Evolutionary conservation across 2,888 invertebrate species (phyloP), one percentile per base, ranked within the genome.

Genomic region (Camptogramma bilineatum): DNA sequence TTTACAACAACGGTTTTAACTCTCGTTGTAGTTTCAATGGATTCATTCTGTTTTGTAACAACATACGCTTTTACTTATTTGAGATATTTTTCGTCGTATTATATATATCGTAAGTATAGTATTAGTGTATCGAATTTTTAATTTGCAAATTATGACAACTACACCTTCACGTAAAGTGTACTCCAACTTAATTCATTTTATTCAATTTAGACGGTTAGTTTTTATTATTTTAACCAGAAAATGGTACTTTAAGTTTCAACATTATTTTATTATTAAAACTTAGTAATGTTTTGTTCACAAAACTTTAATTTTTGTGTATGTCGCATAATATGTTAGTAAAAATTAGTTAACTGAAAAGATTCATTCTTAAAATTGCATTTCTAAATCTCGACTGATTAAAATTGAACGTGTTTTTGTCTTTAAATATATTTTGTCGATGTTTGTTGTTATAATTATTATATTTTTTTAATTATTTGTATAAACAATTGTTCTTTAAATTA

Each of bases 401-500:
- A 87, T 90, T 79, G 90, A 90, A 91, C 86, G 87, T 91, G 90
- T 93, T 92, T 92, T 92, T 93, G 86, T 90, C 91, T 91, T 91
- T 92, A 90, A 92, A 91, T 92, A 92, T 92, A 92, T 93, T 93
- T 91, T 93, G 92, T 93, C 93, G 86, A 93, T 93, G 93, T 93
- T 93, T 93, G 93, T 93, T 93, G 93, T 93, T 93, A 93, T 93
- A 94, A 92, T 90, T 93, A 94, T 93, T 93, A 92, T 93, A 92
- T 94, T 94, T 94, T 94, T 94, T 94, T 94, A 94, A 94, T 94
- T 94, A 94, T 94, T 94, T 94, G 95, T 94, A 94, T 94, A 94
- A 94, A 94, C 94, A 94, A 94, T 95, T 95, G 95, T 95, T 95
- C 95, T 95, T 95, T 95, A 95, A 95, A 95, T 95, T 95, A 95